Evolutionary conservation across 64 coral and sea anemone species (phyloP).

Genomic region (Trachythela sp.): DNA sequence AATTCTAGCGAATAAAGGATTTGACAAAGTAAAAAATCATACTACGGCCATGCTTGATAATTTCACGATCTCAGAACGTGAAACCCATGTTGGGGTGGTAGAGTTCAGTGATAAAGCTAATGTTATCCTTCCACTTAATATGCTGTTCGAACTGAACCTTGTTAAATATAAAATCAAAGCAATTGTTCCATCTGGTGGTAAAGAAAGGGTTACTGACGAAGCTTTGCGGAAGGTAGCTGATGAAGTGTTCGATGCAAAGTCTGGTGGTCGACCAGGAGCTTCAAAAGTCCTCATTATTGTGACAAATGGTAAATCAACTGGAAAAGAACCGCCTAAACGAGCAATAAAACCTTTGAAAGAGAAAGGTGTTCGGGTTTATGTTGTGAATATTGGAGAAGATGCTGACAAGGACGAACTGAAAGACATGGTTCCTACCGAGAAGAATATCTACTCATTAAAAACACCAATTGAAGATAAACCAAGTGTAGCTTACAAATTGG

Average conservation of each 20-base stretch:
- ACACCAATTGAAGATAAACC: not conserved
- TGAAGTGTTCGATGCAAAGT: not conserved
- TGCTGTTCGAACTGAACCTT: not conserved
- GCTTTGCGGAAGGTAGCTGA: constrained; percentile 22
- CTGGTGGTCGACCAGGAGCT: constrained; percentile 1
- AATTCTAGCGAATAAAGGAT: constrained; percentile 29
- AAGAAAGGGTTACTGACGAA: not conserved
- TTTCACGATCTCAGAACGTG: constrained; percentile 45
- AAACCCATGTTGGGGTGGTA: constrained; percentile 58
- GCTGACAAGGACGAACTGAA: constrained; percentile 39
- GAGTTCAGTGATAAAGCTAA: constrained; percentile 17
- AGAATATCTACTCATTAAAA: not conserved
- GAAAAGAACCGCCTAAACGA: constrained; percentile 51
- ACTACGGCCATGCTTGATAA: constrained; percentile 39
- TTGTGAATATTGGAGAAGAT: constrained; percentile 55
- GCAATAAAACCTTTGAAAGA: constrained; percentile 38
- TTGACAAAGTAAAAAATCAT: constrained; percentile 48
- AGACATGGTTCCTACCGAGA: constrained; percentile 35
- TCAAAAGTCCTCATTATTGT: constrained; percentile 10
- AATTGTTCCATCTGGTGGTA: not conserved
- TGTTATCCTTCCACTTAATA: constrained; percentile 23
- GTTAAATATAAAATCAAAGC: not conserved
- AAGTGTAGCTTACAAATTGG: not conserved
- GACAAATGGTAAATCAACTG: constrained; percentile 19
- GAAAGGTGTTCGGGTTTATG: constrained; percentile 57